Base-by-base conservation (phyloP, 1,140 invertebrate genomes). In the Trialeurodes vaporariorum region DNA sequence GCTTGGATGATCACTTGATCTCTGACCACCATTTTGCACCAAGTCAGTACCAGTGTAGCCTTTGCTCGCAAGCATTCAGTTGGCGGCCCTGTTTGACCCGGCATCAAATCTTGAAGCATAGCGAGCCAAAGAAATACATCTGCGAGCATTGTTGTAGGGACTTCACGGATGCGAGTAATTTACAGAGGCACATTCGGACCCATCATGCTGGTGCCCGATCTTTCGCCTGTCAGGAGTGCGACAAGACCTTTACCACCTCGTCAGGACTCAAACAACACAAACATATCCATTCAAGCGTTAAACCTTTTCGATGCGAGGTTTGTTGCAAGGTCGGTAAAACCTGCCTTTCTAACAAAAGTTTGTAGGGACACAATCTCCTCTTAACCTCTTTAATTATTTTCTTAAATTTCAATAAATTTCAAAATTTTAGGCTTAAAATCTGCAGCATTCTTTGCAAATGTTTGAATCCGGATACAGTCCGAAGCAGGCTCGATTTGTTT, bases 181-280 rank as follows among this genome's bases (percentile, higher is more conserved):
- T 98, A 67, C 94, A 98, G 81, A 87, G 94, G 70, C 96, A 98
- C 83, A 97, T 98, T 76, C 85, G 94, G 73, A 88, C 89, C 59
- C 88, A 93, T 77, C 94, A 97, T 87, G 88, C 91, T 23, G 94
- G 94, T 21, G 93, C 93, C 2, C 84, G 94, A 73, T 90, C 90
- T 74, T 95, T 98, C 85, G 93, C 94, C 66, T 98, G 96, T 78
- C 86, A 89, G 63, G 94, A 98, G 81, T 99, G 96, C 80, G 96
- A 96, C 66, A 99, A 99, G 82, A 97, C 96, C 61, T 99, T 99
- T 79, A 94, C 91, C 12, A 97, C 95, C 25, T 94, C 91, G 63
- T 96, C 93, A 61, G 98, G 98, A 11, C 83, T 99, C 34, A 99
- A 99, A 79, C 98, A 99, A 78, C 98, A 99, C 81, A 96, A 94